Evolutionary conservation across 1,140 invertebrate species (phyloP).

Genomic region (Ruditapes philippinarum): DNA sequence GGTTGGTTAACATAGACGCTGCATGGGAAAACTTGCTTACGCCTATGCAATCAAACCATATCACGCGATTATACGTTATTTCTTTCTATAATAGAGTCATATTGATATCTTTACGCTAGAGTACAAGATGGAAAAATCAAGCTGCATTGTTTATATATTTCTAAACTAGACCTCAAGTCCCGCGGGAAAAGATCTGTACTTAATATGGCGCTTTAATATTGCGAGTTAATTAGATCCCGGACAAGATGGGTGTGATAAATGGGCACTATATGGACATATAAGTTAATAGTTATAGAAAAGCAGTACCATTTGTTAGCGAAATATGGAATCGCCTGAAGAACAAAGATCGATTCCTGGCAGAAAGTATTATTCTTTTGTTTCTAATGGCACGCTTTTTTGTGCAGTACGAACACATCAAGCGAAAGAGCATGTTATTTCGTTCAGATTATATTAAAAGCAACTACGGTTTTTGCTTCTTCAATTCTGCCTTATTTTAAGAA

Average conservation of each 20-base stretch:
- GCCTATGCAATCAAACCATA: background rate
- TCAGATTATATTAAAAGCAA: no score
- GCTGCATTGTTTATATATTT: conserved; percentile 13
- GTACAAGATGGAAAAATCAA: background rate
- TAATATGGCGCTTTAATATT: conserved; percentile 11
- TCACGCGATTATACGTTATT: conserved; percentile 10
- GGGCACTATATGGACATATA: background rate
- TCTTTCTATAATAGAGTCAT: conserved; percentile 11
- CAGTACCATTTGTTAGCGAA: no score
- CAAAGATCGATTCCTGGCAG: no score
- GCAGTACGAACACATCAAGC: no score
- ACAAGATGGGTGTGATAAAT: background rate
- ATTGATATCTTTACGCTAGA: conserved; percentile 13
- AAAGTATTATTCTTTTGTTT: no score
- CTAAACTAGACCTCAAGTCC: background rate
- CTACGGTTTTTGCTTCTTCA: no score
- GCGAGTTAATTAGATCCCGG: conserved; percentile 8
- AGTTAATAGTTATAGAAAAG: no score
- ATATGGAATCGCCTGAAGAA: no score
- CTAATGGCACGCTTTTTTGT: no score
- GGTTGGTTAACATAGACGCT: background rate
- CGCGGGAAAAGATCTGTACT: background rate
- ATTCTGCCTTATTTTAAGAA: no score
- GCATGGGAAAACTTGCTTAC: background rate
- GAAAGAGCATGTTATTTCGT: no score